Percentiles rank a stretch among this genome's conserved stretches.
Conservation (phyloP, 37 sponge, comb jelly and placozoan species). For the Aplysina aerophoba region DNA sequence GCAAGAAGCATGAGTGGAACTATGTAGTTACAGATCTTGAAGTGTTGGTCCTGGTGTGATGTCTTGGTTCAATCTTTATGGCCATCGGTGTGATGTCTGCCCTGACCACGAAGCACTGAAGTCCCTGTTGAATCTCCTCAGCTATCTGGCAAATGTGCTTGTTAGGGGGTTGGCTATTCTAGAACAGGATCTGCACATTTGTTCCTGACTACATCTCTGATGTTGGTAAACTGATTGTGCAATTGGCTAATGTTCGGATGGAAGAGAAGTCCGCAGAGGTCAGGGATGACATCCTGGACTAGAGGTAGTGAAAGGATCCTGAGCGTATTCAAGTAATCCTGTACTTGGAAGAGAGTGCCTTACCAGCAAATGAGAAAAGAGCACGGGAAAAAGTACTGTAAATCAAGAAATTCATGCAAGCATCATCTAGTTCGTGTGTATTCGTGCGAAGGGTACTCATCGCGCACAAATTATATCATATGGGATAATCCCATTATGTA, state of each 20-base stretch:
- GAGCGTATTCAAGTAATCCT: not conserved
- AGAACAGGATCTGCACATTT: constrained; percentile 26
- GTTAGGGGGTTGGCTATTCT: constrained; percentile 43
- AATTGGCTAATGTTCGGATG: not conserved
- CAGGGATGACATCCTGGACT: constrained; percentile 11
- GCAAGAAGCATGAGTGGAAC: constrained; percentile 45
- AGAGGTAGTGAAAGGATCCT: constrained; percentile 16
- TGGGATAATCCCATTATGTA: no score
- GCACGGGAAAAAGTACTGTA: constrained; percentile 19
- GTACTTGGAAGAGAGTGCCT: constrained; percentile 34
- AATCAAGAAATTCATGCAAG: no score
- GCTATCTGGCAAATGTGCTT: constrained; percentile 36
- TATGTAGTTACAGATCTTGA: constrained; percentile 52
- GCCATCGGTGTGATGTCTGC: constrained; percentile 38
- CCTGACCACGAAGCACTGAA: constrained; percentile 46
- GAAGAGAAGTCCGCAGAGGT: not conserved
- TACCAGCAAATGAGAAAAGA: constrained; percentile 41
- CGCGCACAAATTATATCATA: no score
- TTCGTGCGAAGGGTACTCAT: no score
- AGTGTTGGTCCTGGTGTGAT: constrained; percentile 51
- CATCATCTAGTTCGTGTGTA: no score
- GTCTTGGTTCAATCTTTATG: constrained; percentile 42
- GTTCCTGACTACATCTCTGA: constrained; percentile 34
- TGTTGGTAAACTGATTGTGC: not conserved
- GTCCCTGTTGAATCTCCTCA: constrained; percentile 36